Evolutionary conservation across 2,113 vertebrate species (phyloP), one percentile per base, ranked within the genome.

Genomic region (Tragelaphus scriptus): DNA sequence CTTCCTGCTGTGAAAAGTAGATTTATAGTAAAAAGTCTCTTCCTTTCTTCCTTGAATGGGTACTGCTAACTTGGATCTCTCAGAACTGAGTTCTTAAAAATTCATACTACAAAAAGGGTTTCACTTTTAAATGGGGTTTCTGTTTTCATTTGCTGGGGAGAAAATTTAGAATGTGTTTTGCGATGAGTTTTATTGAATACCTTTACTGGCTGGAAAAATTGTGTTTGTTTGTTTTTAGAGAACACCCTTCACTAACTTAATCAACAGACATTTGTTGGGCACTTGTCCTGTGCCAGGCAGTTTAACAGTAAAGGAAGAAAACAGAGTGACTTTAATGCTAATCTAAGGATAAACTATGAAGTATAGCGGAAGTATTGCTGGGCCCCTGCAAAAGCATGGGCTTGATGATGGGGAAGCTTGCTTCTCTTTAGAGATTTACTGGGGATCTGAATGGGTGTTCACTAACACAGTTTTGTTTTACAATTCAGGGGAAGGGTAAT

Each of bases 181-280:
- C 0, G 11, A 88, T 93, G n/a, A 0, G 8, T n/a, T 98, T 90
- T 75, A 86, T 56, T 75, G 96, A 65, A 55, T 90, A 55, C 0
- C 2, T 97, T 97, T 95, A 94, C 40, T 97, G 94, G 94, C 85
- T 91, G 93, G 88, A 96, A 47, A 40, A 97, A 97, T 58, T 7
- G 85, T 51, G 85, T 0, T 51, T 93, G 3, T 87, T 93, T 90
- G 47, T 55, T 90, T 95, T 94, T 53, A 92, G 63, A 98, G 79
- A 96, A 96, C 36, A 96, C 23, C 55, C n/a, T 96, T 68, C 55
- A 71, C 40, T 98, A 90, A 90, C 32, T 71, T 94, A 91, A 82
- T 82, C 89, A 92, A 85, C 36, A 77, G 51, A 90, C 32, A 91
- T 90, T 51, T 94, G 40, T 84, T 89, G 61, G 91, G 53, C 51